Base-by-base conservation (phyloP, 2,888 invertebrate genomes). In the Andricus quercusramuli region DNA sequence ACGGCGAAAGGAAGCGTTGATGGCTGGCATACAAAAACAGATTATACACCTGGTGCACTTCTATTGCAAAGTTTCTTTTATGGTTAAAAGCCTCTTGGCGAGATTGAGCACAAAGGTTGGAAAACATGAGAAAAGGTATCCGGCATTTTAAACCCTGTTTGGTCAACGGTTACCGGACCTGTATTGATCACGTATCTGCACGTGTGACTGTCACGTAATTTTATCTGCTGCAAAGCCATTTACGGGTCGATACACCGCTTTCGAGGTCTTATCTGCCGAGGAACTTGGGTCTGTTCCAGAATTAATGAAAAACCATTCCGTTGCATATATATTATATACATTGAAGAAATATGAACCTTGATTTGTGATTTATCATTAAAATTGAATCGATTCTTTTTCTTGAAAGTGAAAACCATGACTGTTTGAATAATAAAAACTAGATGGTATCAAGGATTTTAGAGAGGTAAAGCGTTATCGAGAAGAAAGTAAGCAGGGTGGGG, bases 81-180 rank as follows among this genome's bases (percentile, higher is more conserved):
- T 51, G 47, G 70, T 51, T 56, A 29, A 20, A 29, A 56, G 51
- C 51, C 70, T 70, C 47, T 9, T 51, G 51, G 70, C 51, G 51
- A 29, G 47, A 62, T n/a, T 15, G 17, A 20, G 51, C 29, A 20
- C 70, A 70, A 70, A 70, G 70, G 47, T 70, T 70, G 70, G 70
- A 70, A 70, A 29, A 70, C 47, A 70, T 25, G 47, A 25, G 47
- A 29, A 70, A 17, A 70, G 47, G 70, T 56, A 47, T 70, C 29
- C 56, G 51, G 29, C 51, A 51, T 70, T 70, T 70, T 70, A 51
- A 70, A 70, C 51, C 51, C 47, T 70, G 51, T 70, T 70, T 70
- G 70, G 70, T 70, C 70, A 70, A 70, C 70, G 29, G 32, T 70
- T 51, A 70, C 70, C 51, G 70, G 70, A 70, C 32, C 70, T 70